A percentile compares a stretch with the other conserved stretches of the same genome.
These are phyloP conservation scores for Clivina fossor DNA, from an alignment of 2,888 invertebrate genomes.

Conservation along the genomic window DNA sequence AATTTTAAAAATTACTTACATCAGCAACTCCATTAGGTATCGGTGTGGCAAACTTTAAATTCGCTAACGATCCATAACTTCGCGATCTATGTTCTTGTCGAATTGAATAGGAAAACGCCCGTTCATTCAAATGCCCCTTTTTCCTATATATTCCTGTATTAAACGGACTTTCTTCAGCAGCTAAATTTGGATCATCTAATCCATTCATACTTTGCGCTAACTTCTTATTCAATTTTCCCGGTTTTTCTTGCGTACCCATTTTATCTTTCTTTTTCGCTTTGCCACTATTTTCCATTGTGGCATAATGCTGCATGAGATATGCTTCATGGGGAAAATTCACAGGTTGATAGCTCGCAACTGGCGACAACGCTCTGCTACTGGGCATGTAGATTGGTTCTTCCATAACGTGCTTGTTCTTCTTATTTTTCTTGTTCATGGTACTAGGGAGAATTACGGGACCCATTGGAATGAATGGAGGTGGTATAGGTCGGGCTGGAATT, in stretches of 20 bases:
- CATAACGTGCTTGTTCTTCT: conserved; percentile 42
- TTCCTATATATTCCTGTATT: conserved; percentile 86
- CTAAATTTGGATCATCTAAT: conserved; percentile 57
- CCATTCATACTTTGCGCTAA: conserved; percentile 70
- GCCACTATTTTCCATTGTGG: conserved; percentile 56
- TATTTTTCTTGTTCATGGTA: too few species aligned
- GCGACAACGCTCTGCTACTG: conserved; percentile 58
- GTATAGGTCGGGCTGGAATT: conserved; percentile 60
- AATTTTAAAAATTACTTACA: conserved; percentile 45
- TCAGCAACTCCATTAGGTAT: conserved; percentile 53
- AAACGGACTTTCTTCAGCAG: conserved; percentile 60
- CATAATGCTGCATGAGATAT: conserved; percentile 61
- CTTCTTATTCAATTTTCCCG: conserved; percentile 58
- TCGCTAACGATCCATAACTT: conserved; percentile 89
- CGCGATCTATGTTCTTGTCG: conserved; percentile 90
- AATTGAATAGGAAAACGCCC: conserved; percentile 92
- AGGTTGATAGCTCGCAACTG: conserved; percentile 61
- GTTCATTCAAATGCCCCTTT: conserved; percentile 88
- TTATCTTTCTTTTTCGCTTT: conserved; percentile 39
- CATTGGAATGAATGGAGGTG: too few species aligned
- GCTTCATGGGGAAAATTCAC: conserved; percentile 61
- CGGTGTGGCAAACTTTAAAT: conserved; percentile 84
- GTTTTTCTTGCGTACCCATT: conserved; percentile 37
- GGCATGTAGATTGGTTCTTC: conserved; percentile 64
- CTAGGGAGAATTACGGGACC: conserved; percentile 49